phyloP scores from a whole-genome alignment of 37 sponge, comb jelly and placozoan species.

The Petrosia ficiformis region DNA sequence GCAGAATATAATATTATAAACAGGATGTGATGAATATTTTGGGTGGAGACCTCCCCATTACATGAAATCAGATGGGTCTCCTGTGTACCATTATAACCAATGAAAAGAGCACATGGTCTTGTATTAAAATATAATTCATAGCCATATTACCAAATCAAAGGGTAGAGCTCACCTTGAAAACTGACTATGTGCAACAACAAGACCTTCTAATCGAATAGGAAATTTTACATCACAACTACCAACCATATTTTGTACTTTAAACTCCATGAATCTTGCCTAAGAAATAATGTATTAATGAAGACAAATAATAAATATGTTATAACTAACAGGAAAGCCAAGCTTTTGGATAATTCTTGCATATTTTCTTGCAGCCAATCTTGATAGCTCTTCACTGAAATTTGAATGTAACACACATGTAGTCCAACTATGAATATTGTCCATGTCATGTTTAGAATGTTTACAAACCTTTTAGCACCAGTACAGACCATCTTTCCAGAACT shows the following conservation, averaged over 20 bases:
- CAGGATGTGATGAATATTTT: no score
- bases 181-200: conserved; percentile 86
- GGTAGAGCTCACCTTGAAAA: conserved; percentile 77
- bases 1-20: neutral
- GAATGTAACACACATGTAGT: conserved; percentile 10
- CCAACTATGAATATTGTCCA: neutral
- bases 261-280: conserved; percentile 93
- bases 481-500: conserved; percentile 99
- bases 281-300: neutral
- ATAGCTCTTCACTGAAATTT: conserved; percentile 79
- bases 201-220: conserved; percentile 95
- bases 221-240: conserved; percentile 99
- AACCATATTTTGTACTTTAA: conserved; percentile 99
- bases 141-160: neutral
- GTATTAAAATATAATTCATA: no score
- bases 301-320: neutral
- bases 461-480: conserved; percentile 97
- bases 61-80: no score
- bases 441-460: no score
- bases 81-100: no score
- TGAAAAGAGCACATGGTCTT: no score
- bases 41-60: no score
- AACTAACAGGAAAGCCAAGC: conserved; percentile 87
- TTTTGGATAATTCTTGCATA: conserved; percentile 99
- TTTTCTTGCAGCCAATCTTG: conserved; percentile 95